Percentiles rank a stretch among this genome's conserved stretches.
These are phyloP conservation scores for Graptemys geographica DNA, from an alignment of 2,797 vertebrate genomes.

Conservation along the genomic window DNA sequence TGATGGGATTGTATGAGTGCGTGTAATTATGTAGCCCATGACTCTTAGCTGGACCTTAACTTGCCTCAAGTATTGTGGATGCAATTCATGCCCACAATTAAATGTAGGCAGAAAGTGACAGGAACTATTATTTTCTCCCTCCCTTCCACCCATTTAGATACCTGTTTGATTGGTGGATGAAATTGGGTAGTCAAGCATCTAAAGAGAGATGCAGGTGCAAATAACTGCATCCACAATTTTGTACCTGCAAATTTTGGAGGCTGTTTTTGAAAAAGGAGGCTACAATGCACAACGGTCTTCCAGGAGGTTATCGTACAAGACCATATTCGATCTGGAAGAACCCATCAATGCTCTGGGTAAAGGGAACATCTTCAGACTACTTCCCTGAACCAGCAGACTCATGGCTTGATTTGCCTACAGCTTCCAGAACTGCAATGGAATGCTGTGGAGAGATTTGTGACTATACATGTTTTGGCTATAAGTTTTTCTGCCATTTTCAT, in stretches of 20 bases:
- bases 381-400: not conserved
- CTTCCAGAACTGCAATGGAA: not conserved
- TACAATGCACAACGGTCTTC: not conserved
- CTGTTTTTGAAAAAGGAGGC: not conserved
- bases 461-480: not conserved
- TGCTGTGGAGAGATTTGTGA: not conserved
- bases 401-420: not conserved
- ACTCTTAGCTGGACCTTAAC: not conserved
- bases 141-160: not conserved
- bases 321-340: not conserved
- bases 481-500: not conserved
- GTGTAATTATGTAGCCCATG: not conserved
- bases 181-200: not conserved
- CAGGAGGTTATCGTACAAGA: not conserved
- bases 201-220: not conserved
- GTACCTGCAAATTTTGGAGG: not conserved
- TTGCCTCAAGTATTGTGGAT: not conserved
- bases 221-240: not conserved
- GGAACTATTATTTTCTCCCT: not conserved
- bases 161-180: not conserved
- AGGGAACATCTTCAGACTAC: not conserved
- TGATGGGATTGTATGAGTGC: not conserved
- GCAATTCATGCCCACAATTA: not conserved
- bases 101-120: not conserved
- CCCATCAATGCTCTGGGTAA: not conserved